Evolutionary conservation across 2,797 vertebrate species (phyloP), one percentile per base, ranked within the genome.

Genomic region (Intellagama lesueurii): DNA sequence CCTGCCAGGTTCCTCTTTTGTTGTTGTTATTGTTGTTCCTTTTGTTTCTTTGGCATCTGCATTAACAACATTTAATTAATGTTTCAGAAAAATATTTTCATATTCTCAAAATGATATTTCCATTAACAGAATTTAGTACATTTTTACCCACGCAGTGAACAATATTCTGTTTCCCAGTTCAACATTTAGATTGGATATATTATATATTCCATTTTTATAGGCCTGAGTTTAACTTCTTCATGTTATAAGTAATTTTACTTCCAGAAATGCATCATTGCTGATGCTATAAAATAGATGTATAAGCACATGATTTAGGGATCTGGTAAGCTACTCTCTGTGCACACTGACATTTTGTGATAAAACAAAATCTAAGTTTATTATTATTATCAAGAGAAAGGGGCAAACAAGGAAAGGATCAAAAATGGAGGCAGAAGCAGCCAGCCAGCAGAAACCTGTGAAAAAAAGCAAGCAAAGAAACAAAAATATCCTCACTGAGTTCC

Each of bases 51-150:
- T 70, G 70, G 19, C 1, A 70, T 70, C 11, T 78, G 3, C 17
- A 69, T 69, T 9, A 64, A 17, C n/a, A 87, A 19, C 47, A 77
- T 88, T 77, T 49, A 82, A 60, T 64, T 56, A 83, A 78, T 6
- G 69, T 69, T 49, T 84, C 83, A 90, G 90, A 83, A 89, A 91
- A 86, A 28, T 22, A 47, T 83, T 92, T 88, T 80, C 83, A 92
- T 91, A 92, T 92, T 89, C 89, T 92, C 24, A 6, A 8, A 72
- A 9, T 0, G n/a, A 52, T 80, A 28, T 80, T 87, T 49, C 86
- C 14, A 87, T 28, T 14, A 64, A 64, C 8, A 22, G 14, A 87
- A 80, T 77, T 86, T 56, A 69, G 5, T 30, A 70, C 44, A 80
- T 44, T 83, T 80, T 44, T 56, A 80, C 22, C 35, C 40, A 70